Base-by-base conservation (phyloP, 2,113 vertebrate genomes). In the Gasterosteus nipponicus region DNA sequence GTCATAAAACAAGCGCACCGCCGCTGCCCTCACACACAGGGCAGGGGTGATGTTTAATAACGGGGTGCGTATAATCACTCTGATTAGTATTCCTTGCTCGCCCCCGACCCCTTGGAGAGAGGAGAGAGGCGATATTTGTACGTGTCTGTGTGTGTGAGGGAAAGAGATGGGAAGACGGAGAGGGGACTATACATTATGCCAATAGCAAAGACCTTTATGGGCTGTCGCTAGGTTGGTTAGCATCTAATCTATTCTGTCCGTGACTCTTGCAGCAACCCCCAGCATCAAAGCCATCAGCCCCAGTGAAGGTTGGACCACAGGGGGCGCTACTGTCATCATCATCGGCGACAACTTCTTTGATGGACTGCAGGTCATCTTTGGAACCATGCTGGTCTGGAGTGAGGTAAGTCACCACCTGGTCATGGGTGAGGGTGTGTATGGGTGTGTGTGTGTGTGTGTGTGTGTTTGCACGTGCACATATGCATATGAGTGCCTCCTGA, bases 201-300 rank as follows among this genome's bases (percentile, higher is more conserved):
- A 80, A 68, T 77, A 84, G 86, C 68, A 42, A 39, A 75, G 74
- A 75, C 70, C 74, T 84, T 83, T 82, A 72, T 81, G 46, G 67
- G 60, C 67, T 76, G 82, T 78, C 83, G 69, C 77, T 78, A 80
- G 39, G 61, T 77, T 81, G 58, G 62, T 86, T 85, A 83, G 62
- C 65, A 22, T 73, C 81, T 86, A 66, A 84, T 87, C 74, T 85
- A 60, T 80, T 85, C 68, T 88, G 26, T 81, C 38, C 83, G 56
- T 80, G 54, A 73, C 41, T 81, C 51, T 53, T 56, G 3, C 85
- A 93, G 92, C 91, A 60, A 97, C 97, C 88, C 97, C 97, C 88
- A 98, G 97, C 96, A 98, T 98, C 94, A 98, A 98, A 96, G 97
- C 97, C 93, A 98, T 98, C 95, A 98, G 97, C 94, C 97, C 97